Evolutionary conservation across 2,797 vertebrate species (phyloP).

Genomic region (Otolemur crassicaudatus): DNA sequence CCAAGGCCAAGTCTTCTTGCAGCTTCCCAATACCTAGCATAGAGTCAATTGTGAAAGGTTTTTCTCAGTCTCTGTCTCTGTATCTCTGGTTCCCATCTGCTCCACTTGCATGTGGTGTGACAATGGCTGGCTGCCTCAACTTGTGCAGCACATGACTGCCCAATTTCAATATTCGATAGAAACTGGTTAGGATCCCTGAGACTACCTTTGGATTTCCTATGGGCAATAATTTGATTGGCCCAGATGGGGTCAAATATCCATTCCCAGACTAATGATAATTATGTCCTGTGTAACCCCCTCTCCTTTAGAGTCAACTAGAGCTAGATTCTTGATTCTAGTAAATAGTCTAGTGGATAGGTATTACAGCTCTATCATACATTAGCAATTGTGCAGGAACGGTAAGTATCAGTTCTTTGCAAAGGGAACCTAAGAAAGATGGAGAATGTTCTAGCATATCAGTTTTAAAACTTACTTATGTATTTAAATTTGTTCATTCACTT

Average conservation of each 20-base stretch:
- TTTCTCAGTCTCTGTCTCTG: neutral
- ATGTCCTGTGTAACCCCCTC: neutral
- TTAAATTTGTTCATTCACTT: constrained; percentile 20
- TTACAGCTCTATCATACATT: neutral
- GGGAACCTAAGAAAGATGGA: neutral
- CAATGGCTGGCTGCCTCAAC: neutral
- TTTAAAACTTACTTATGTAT: constrained; percentile 24
- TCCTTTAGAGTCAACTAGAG: neutral
- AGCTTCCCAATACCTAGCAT: neutral
- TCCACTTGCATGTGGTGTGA: neutral
- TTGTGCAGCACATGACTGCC: neutral
- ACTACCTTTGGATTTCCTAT: neutral
- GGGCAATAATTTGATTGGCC: neutral
- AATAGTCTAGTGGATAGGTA: neutral
- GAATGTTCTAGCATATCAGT: neutral
- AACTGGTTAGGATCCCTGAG: neutral
- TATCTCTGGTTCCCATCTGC: neutral
- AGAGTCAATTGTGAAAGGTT: neutral
- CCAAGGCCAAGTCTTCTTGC: neutral
- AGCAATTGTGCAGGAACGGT: neutral
- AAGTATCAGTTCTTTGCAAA: neutral
- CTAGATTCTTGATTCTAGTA: neutral
- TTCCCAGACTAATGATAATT: neutral
- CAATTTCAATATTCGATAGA: neutral
- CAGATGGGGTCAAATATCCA: neutral